Percentiles rank a stretch among this genome's conserved stretches.
phyloP scores from a whole-genome alignment of 1,140 invertebrate species.

The Zelostemma sp. region DNA sequence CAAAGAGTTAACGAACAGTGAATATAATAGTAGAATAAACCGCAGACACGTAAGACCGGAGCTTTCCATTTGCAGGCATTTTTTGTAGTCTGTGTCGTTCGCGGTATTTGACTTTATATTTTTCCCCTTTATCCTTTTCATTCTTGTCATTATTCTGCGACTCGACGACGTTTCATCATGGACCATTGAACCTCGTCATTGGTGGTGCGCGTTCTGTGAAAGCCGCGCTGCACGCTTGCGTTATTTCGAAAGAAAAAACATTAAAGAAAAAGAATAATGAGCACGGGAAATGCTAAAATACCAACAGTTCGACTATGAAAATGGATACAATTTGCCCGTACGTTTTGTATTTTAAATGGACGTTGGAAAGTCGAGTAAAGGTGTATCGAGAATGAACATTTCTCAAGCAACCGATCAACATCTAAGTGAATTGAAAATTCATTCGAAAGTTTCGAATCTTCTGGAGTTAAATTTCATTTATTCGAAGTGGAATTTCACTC shows the following conservation, averaged over 20 bases:
- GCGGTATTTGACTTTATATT: slow-evolving; percentile 2
- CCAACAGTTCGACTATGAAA: slow-evolving; percentile 11
- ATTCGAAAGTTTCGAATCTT: no score
- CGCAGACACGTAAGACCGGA: neutral
- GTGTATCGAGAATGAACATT: no score
- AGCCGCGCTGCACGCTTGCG: slow-evolving; percentile 8
- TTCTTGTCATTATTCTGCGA: slow-evolving; percentile 13
- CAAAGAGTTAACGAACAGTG: neutral
- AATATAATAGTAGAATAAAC: no score
- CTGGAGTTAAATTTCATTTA: no score
- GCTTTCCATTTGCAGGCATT: slow-evolving; percentile 1
- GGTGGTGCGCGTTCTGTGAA: slow-evolving; percentile 2
- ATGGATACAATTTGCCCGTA: neutral
- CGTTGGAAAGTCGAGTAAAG: no score
- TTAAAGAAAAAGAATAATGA: slow-evolving; percentile 9
- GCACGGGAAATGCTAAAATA: slow-evolving; percentile 2
- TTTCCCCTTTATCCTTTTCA: slow-evolving; percentile 7
- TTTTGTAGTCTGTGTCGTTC: neutral
- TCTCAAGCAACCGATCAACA: no score
- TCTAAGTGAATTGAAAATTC: no score
- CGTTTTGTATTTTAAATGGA: no score
- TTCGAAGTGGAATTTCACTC: no score
- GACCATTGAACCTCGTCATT: slow-evolving; percentile 12
- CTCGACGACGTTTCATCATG: slow-evolving; percentile 12
- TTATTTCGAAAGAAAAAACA: slow-evolving; percentile 7